Evolutionary conservation across 2,113 vertebrate genomes (phyloP).

Genomic region (Dipodomys merriami): DNA sequence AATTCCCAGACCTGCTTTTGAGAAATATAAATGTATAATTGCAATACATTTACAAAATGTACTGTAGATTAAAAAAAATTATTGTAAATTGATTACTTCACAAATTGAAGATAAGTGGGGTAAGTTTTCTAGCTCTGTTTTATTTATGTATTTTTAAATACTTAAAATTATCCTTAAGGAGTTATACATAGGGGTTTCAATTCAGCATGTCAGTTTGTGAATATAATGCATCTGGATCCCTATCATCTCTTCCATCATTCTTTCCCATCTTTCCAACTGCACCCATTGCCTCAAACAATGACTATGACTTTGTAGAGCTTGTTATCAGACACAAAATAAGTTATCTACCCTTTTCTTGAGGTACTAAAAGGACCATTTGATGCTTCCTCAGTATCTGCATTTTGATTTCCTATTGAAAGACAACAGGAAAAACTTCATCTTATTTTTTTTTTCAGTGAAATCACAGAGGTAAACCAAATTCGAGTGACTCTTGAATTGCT

Average conservation of each 20-base stretch:
- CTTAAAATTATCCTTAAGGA: too few relatives aligned
- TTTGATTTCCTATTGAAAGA: conserved; percentile 55
- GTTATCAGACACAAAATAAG: not conserved
- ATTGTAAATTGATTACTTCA: not conserved
- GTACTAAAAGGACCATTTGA: not conserved
- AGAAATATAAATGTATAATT: not conserved
- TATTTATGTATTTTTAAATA: not conserved
- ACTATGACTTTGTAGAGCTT: not conserved
- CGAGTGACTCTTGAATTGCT: conserved; percentile 65
- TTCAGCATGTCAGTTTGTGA: not conserved
- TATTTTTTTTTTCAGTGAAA: not conserved
- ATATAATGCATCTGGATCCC: not conserved
- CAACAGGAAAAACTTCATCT: not conserved
- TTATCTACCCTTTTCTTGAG: not conserved
- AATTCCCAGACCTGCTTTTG: not conserved
- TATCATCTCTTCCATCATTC: not conserved
- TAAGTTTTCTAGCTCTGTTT: not conserved
- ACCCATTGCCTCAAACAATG: not conserved
- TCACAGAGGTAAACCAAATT: conserved; percentile 42
- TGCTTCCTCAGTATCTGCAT: not conserved
- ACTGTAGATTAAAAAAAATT: too few relatives aligned
- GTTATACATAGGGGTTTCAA: too few relatives aligned
- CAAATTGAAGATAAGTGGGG: not conserved
- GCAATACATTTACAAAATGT: not conserved
- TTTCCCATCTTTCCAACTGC: too few relatives aligned